A percentile compares a stretch with the other conserved stretches of the same genome.
Conservation (phyloP, 2,113 vertebrate species). For the Nothoprocta pentlandii region DNA sequence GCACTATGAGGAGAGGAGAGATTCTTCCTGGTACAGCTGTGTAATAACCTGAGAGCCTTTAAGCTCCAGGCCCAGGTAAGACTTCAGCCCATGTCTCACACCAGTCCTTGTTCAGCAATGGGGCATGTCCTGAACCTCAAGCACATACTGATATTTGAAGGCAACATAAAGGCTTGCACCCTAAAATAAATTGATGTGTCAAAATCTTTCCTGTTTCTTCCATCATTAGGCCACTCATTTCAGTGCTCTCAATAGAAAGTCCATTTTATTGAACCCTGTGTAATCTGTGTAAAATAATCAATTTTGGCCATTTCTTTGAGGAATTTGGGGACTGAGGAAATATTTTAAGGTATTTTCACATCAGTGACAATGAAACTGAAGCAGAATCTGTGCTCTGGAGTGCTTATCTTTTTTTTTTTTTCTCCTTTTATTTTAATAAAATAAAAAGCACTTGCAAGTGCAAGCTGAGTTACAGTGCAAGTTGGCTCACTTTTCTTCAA, state of each 20-base stretch:
- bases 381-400: background rate
- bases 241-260: background rate
- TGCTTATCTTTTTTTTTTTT: background rate
- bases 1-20: background rate
- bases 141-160: background rate
- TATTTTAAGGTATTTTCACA: background rate
- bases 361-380: background rate
- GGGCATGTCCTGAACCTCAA: background rate
- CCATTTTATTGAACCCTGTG: background rate
- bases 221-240: background rate
- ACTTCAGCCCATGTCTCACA: background rate
- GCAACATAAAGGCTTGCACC: background rate
- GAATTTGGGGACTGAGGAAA: background rate
- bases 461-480: background rate
- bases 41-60: background rate
- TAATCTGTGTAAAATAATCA: background rate
- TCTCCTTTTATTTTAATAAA: background rate
- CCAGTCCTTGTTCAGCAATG: rapidly evolving
- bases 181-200: background rate
- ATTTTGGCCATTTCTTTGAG: background rate
- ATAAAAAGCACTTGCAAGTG: background rate
- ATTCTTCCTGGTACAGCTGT: background rate
- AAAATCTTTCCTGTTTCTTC: background rate
- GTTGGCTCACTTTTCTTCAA: background rate
- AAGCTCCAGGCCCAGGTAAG: background rate